Evolutionary conservation across 1,140 invertebrate genomes (phyloP).

Genomic region (Amphibalanus amphitrite): DNA sequence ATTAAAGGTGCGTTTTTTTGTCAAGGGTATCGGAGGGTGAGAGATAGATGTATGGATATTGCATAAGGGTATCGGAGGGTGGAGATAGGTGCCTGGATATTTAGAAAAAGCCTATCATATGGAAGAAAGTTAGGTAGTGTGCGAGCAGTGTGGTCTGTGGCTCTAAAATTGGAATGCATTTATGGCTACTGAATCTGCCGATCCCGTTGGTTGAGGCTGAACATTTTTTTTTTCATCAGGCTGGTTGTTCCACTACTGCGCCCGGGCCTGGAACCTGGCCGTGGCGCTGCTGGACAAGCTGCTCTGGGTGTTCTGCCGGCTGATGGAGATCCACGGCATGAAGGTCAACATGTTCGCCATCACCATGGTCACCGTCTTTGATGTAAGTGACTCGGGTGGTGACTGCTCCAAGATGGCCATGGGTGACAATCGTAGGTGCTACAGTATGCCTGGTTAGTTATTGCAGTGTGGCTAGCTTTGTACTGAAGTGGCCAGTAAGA

Average conservation of each 20-base stretch:
- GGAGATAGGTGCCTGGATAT: not conserved
- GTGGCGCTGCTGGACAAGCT: constrained; percentile 21
- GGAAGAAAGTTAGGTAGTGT: too few species aligned
- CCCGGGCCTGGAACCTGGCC: not conserved
- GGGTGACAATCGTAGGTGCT: not conserved
- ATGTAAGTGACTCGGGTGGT: constrained; percentile 37
- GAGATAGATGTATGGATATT: not conserved
- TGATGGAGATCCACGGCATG: constrained; percentile 79
- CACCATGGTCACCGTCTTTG: constrained; percentile 54
- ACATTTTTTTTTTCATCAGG: constrained; percentile 15
- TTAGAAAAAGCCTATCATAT: too few species aligned
- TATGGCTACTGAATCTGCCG: too few species aligned
- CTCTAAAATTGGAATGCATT: too few species aligned
- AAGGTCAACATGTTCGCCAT: constrained; percentile 63
- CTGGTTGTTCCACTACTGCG: not conserved
- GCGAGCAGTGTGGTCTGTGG: too few species aligned
- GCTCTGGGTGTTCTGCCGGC: constrained; percentile 49
- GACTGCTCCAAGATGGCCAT: not conserved
- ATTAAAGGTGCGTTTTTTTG: not conserved
- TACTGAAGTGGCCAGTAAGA: not conserved
- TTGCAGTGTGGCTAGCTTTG: not conserved
- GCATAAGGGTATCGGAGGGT: not conserved
- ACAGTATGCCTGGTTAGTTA: not conserved
- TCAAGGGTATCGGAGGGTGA: not conserved
- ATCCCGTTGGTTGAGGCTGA: too few species aligned